These are phyloP conservation scores for Plutomurus gul DNA, from an alignment of 1,140 invertebrate genomes.

Conservation along the genomic window DNA sequence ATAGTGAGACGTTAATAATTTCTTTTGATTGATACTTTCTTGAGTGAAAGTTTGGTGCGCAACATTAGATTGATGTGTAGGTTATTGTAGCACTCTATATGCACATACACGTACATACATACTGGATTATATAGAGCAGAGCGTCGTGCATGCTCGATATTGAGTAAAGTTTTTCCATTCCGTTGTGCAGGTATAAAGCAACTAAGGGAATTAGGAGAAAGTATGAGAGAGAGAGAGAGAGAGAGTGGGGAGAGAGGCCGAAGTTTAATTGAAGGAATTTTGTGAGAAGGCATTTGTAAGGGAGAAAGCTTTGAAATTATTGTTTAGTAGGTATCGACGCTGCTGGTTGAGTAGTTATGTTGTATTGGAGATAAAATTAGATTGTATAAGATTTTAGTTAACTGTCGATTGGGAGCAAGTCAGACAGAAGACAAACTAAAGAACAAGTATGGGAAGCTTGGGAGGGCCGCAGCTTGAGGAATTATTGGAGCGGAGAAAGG, in stretches of 20 bases:
- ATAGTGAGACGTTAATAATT: constrained; percentile 18
- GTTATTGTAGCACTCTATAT: too few relatives aligned
- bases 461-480: constrained; percentile 2
- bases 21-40: constrained; percentile 17
- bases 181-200: background rate
- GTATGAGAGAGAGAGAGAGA: background rate
- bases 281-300: too few relatives aligned
- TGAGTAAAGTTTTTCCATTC: background rate
- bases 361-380: background rate
- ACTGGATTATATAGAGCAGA: too few relatives aligned
- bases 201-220: background rate
- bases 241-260: too few relatives aligned
- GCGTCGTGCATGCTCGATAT: too few relatives aligned
- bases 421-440: background rate
- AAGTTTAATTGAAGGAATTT: too few relatives aligned
- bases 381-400: background rate
- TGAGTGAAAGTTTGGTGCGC: background rate
- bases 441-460: background rate
- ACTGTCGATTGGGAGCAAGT: constrained; percentile 1
- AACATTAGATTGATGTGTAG: background rate
- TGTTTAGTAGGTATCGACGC: too few relatives aligned
- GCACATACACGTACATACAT: too few relatives aligned
- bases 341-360: too few relatives aligned
- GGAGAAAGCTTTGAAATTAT: too few relatives aligned
- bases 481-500: constrained; percentile 25